A percentile compares a stretch with the other conserved stretches of the same genome.
Evolutionary conservation across 2,888 invertebrate species (phyloP).

Genomic region (Euzophera pinguis): DNA sequence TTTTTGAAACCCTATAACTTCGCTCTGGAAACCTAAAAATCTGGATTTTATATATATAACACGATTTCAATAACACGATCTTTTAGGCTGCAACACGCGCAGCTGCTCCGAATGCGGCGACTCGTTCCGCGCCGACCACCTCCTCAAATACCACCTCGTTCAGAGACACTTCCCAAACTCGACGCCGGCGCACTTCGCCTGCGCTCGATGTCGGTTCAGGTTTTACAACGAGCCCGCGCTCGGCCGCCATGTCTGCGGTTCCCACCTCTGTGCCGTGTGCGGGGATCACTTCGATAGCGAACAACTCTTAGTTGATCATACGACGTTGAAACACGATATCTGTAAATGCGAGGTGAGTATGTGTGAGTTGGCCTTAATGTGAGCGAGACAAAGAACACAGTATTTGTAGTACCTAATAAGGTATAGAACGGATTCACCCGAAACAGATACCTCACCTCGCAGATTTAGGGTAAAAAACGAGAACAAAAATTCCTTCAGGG

Average conservation of each 20-base stretch:
- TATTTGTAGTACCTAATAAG: too few species aligned
- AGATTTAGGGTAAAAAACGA: too few species aligned
- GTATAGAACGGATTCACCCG: too few species aligned
- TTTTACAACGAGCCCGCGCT: background rate
- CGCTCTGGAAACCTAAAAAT: too few species aligned
- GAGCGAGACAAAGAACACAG: too few species aligned
- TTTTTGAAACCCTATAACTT: too few species aligned
- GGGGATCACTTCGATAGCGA: conserved; percentile 16
- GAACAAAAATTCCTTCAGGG: too few species aligned
- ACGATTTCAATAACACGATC: too few species aligned
- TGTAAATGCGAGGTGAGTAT: conserved; percentile 19
- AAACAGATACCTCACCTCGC: too few species aligned
- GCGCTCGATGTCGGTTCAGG: conserved; percentile 8
- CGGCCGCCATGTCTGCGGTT: background rate
- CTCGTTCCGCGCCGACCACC: conserved; percentile 12
- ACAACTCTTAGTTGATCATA: conserved; percentile 22
- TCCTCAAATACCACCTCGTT: conserved; percentile 25
- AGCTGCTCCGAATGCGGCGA: conserved; percentile 30
- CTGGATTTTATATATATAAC: too few species aligned
- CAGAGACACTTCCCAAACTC: conserved; percentile 16
- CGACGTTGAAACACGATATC: conserved; percentile 20
- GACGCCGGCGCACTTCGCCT: background rate
- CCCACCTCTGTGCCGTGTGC: conserved; percentile 25
- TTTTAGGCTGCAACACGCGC: conserved; percentile 3
- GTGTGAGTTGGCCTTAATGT: too few species aligned